phyloP scores from a whole-genome alignment of 2,113 vertebrate species.

The Trachemys scripta region DNA sequence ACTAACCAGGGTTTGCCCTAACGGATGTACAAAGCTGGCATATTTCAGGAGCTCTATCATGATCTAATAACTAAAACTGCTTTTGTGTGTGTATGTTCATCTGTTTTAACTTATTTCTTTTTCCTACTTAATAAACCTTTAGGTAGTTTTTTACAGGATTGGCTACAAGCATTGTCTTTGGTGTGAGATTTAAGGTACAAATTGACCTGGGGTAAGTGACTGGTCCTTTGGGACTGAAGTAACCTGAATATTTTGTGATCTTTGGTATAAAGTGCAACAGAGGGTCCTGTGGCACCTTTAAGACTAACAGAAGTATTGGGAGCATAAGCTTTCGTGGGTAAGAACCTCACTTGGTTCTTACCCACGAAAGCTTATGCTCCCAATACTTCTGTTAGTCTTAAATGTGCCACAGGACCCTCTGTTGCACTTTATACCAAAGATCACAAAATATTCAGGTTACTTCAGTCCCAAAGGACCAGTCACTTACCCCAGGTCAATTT shows the following conservation, averaged over 20 bases:
- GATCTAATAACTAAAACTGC: not conserved
- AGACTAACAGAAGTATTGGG: no score
- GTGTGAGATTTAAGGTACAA: not conserved
- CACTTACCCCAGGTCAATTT: no score
- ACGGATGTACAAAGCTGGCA: not conserved
- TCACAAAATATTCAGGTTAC: no score
- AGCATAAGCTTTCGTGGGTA: no score
- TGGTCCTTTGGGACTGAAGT: not conserved
- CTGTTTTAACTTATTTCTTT: not conserved
- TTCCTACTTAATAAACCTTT: not conserved
- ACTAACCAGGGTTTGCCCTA: not conserved
- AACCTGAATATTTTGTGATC: no score
- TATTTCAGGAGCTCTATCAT: not conserved
- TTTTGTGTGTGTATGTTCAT: not conserved
- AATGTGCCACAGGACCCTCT: no score
- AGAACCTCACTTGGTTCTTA: no score
- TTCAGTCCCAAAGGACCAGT: no score
- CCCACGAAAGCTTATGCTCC: no score
- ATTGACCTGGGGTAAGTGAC: not conserved
- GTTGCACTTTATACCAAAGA: no score
- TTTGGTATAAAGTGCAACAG: not conserved
- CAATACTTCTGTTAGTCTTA: no score
- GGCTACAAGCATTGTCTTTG: not conserved
- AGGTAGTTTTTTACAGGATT: not conserved
- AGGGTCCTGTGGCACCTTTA: no score